These are phyloP conservation scores for Hippocampus barbouri DNA, from an alignment of 2,113 vertebrate genomes.

Conservation along the genomic window DNA sequence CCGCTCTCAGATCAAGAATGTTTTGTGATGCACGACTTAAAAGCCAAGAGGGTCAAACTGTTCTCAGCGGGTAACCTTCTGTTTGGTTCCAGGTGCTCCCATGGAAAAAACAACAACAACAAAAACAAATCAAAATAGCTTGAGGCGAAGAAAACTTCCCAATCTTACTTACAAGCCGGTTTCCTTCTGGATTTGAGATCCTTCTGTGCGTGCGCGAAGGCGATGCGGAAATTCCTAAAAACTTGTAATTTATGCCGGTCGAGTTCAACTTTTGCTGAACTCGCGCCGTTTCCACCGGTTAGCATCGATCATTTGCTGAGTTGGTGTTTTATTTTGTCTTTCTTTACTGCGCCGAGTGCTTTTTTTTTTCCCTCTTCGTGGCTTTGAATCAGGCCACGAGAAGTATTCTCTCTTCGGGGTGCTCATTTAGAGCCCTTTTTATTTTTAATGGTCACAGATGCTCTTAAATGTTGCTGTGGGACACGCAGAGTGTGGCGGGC, in stretches of 20 bases:
- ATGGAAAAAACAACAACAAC: conserved; percentile 16
- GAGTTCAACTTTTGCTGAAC: conserved; percentile 45
- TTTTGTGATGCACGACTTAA: conserved; percentile 49
- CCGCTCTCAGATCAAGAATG: conserved; percentile 47
- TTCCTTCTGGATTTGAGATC: conserved; percentile 46
- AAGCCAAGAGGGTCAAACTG: conserved; percentile 63
- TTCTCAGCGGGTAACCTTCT: conserved; percentile 48
- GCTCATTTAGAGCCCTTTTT: conserved; percentile 32
- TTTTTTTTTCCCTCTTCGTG: conserved; percentile 27
- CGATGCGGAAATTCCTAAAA: not conserved
- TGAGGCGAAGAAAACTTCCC: conserved; percentile 39
- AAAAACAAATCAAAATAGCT: conserved; percentile 33
- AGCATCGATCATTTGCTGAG: conserved; percentile 37
- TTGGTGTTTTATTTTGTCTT: not conserved
- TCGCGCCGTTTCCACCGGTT: conserved; percentile 32
- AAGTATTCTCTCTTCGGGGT: conserved; percentile 18
- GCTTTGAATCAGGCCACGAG: conserved; percentile 21
- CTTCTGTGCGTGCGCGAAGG: not conserved
- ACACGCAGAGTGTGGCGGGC: not conserved
- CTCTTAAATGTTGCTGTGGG: conserved; percentile 16
- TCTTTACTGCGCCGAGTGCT: not conserved
- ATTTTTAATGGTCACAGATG: conserved; percentile 45
- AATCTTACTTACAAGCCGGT: conserved; percentile 23
- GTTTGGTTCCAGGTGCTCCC: conserved; percentile 36
- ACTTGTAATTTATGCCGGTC: not conserved